phyloP scores from a whole-genome alignment of 2,113 vertebrate genomes.

The Pterocles burchelli region DNA sequence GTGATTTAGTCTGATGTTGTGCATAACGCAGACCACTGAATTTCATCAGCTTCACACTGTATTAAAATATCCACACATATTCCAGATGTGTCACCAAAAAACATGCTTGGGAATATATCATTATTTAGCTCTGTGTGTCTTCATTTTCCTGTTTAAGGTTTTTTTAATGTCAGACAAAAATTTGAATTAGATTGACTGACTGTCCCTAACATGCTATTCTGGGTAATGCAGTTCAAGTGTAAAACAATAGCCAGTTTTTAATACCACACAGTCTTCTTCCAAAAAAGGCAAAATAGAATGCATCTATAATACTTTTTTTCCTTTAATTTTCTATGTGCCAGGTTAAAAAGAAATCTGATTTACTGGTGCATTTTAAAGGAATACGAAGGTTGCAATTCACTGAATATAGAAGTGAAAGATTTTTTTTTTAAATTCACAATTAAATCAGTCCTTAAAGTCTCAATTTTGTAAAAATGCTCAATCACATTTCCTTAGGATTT shows the following conservation, averaged over 20 bases:
- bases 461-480: background rate
- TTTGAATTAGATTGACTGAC: background rate
- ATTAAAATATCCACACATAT: background rate
- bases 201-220: background rate
- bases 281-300: background rate
- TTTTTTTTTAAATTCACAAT: background rate
- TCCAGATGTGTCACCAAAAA: background rate
- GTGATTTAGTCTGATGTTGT: background rate
- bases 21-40: background rate
- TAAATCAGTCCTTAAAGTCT: background rate
- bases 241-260: background rate
- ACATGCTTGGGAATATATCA: background rate
- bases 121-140: background rate
- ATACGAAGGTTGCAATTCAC: background rate
- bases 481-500: background rate
- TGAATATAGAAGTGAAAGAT: background rate
- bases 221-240: background rate
- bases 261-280: background rate
- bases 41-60: background rate
- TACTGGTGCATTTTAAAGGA: background rate
- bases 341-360: background rate
- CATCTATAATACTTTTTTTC: background rate
- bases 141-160: background rate
- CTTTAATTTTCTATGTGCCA: background rate
- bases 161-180: background rate